Evolutionary conservation across 2,888 invertebrate species (phyloP).

Genomic region (Troides aeacus): DNA sequence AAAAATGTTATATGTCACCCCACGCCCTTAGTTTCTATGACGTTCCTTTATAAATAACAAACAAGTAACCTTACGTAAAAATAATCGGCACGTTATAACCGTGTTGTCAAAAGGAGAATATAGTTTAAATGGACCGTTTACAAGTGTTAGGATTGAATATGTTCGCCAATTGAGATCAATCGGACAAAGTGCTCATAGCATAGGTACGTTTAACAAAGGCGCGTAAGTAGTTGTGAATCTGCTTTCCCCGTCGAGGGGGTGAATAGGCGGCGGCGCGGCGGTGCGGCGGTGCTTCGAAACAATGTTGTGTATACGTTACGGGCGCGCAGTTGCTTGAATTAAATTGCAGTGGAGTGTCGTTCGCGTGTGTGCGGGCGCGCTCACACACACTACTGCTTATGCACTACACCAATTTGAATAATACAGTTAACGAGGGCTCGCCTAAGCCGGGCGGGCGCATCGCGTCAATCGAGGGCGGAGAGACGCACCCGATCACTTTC

Average conservation of each 20-base stretch:
- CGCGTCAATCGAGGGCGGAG: slow-evolving; percentile 71
- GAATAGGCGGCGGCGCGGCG: slow-evolving; percentile 26
- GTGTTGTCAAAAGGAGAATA: too few relatives aligned
- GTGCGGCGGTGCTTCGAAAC: slow-evolving; percentile 30
- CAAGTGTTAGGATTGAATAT: background rate
- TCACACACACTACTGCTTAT: background rate
- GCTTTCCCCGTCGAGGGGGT: slow-evolving; percentile 24
- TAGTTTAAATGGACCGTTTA: background rate
- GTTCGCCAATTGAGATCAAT: slow-evolving; percentile 8
- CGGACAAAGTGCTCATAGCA: background rate
- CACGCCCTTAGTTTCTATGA: too few relatives aligned
- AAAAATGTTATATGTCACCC: too few relatives aligned
- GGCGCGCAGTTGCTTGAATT: slow-evolving; percentile 37
- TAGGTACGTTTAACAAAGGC: slow-evolving; percentile 2
- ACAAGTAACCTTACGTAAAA: too few relatives aligned
- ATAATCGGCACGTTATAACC: too few relatives aligned
- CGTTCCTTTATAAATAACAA: too few relatives aligned
- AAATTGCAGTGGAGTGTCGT: slow-evolving; percentile 42
- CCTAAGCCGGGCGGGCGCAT: slow-evolving; percentile 53
- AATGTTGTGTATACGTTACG: slow-evolving; percentile 28
- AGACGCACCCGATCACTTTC: slow-evolving; percentile 77
- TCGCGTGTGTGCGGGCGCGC: slow-evolving; percentile 43
- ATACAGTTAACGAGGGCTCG: slow-evolving; percentile 69
- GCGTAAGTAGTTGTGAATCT: slow-evolving; percentile 12
- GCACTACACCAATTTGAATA: slow-evolving; percentile 59